Evolutionary conservation across 1,140 invertebrate genomes (phyloP).

Genomic region (Harlomillsia oculata): DNA sequence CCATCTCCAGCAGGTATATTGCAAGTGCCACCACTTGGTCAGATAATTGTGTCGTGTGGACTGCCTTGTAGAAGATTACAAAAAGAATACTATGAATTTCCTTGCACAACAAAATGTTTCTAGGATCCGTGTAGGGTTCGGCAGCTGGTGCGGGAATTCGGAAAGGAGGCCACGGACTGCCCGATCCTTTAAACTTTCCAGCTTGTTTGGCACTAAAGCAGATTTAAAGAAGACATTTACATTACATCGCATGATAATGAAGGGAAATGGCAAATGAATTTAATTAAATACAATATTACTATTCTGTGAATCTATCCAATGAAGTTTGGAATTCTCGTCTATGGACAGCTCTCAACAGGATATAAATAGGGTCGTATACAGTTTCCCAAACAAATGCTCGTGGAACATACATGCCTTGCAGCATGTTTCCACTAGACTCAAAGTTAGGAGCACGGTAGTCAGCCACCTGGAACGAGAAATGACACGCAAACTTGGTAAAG

Average conservation of each 20-base stretch:
- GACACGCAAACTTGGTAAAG: no score
- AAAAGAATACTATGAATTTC: slow-evolving; percentile 78
- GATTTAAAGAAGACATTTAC: slow-evolving; percentile 16
- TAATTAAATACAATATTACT: slow-evolving; percentile 48
- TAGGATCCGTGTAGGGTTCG: slow-evolving; percentile 59
- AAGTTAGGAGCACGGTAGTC: slow-evolving; percentile 67
- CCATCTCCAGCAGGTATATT: slow-evolving; percentile 76
- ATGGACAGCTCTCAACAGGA: slow-evolving; percentile 79
- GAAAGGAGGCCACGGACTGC: slow-evolving; percentile 73
- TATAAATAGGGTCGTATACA: slow-evolving; percentile 88
- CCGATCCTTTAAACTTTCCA: slow-evolving; percentile 54
- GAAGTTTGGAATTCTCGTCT: slow-evolving; percentile 85
- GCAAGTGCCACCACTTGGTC: slow-evolving; percentile 76
- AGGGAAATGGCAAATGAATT: background rate
- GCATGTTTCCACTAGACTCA: slow-evolving; percentile 69
- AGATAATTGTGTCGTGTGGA: slow-evolving; percentile 61
- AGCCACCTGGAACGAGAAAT: slow-evolving; percentile 50
- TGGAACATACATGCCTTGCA: slow-evolving; percentile 89
- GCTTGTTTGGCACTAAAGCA: slow-evolving; percentile 50
- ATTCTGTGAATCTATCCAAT: slow-evolving; percentile 70
- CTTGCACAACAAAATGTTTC: slow-evolving; percentile 57
- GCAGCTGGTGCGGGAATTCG: slow-evolving; percentile 56
- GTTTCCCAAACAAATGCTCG: slow-evolving; percentile 79
- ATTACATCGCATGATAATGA: background rate
- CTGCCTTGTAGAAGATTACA: slow-evolving; percentile 70